Evolutionary conservation across 30 jellyfish, hydroid and myxozoan genomes (phyloP), one percentile per base, ranked within the genome.

Genomic region (Sanderia malayensis): DNA sequence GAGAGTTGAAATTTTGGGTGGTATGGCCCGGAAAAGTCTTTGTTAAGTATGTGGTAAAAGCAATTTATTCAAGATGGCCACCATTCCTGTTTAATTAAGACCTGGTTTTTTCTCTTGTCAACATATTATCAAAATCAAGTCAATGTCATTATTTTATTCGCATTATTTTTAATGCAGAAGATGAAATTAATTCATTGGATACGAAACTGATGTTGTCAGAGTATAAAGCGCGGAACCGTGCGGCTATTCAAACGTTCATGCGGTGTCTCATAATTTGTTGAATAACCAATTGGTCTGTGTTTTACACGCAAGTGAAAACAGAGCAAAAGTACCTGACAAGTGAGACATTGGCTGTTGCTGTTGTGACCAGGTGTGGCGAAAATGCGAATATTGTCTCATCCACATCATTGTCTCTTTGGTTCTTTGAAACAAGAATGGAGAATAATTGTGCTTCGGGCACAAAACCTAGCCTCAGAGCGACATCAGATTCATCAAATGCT

Each of bases 331-430:
- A 76, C 88, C 88, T 76, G 88, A 76, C 80, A 47, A 63, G 88
- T 58, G 88, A 76, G 88, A 76, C 88, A 76, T 46, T n/a, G n/a
- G n/a, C n/a, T 76, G 88, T 76, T 76, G 88, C 88, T 76, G 88
- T 76, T 76, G 88, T 76, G 88, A 76, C 88, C 88, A 76, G 88
- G 88, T 76, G 88, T 76, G 88, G 88, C 88, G 88, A 76, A 76
- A 76, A 76, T 76, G 88, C 88, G 68, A 76, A 76, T 76, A 76
- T 76, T 76, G 88, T 76, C 88, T 76, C 88, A 61, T 61, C 80
- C 80, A 65, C 49, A 55, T 67, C 88, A 61, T 76, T 76, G 88
- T 76, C 88, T 76, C 88, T 63, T 49, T 63, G 64, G 88, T 58
- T 63, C 88, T 22, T 76, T 65, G 47, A 58, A 80, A 41, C 55